Base-by-base conservation (phyloP, 1,140 invertebrate species). In the Chelonus insularis region DNA sequence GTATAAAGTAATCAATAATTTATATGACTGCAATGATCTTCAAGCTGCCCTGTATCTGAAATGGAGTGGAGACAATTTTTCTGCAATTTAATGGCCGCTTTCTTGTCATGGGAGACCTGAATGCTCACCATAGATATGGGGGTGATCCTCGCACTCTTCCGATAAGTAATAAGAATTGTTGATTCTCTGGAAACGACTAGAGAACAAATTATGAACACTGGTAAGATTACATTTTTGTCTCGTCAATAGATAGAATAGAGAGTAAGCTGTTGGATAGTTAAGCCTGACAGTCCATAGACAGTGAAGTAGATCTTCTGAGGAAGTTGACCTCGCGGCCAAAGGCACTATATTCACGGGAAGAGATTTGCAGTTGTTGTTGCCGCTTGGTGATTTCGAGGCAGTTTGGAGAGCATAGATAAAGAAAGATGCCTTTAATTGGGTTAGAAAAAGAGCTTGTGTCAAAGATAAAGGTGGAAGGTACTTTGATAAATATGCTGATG, bases 71-170 rank as follows among this genome's bases (percentile, higher is more conserved):
- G 14, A 4, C 1, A 34, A 8, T 60, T 63, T 50, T 18, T 56
- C 18, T 52, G 1, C 18, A 52, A 25, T 48, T 59, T 47, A 7
- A 4, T 8, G 32, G 23, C 29, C 12, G 51, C 0, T 63, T 60
- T 43, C n/a, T 63, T 0, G n/a, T 70, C 11, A 59, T 34, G 0
- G 65, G 68, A 0, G 65, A 69, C 16, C 63, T 66, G 21, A 64
- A 69, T 45, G 63, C 68, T 0, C 61, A 69, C 32, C 58, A 66
- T 25, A 7, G 8, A 14, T 14, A 45, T 34, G 62, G 62, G 66
- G 62, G 60, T 6, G 60, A 45, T 12, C n/a, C 23, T 5, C 32
- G 21, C 12, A 21, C 47, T 21, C 2, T 67, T 56, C 14, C n/a
- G 18, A 57, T 54, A 41, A 6, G 56, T 43, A 41, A 7, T 5